Base-by-base conservation (phyloP, 2,888 invertebrate genomes). In the Biston betularia region DNA sequence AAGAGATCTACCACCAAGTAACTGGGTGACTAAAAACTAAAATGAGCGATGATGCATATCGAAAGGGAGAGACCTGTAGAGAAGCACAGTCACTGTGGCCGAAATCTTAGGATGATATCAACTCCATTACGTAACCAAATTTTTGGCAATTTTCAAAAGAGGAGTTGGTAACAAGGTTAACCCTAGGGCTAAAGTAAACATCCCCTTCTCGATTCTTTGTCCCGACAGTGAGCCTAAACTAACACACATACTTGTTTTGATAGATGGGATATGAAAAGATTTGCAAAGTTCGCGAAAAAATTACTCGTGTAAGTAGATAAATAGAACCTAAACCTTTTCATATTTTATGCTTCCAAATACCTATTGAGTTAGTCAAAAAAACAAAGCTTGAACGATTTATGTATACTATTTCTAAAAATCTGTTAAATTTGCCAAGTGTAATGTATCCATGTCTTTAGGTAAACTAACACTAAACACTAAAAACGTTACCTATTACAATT, bases 211-310 rank as follows among this genome's bases (percentile, higher is more conserved):
- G 54, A 15, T 61, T 65, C 60, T 52, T 60, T 61, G 50, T 55
- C 35, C 54, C 46, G 15, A 50, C 11, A 35, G 8, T 48, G 62
- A 66, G 40, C 66, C 66, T 66, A 66, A 66, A 54, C 66, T 62
- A 66, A 66, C 62, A 65, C 48, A 10, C 59, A 54, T 48, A 46
- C 45, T 42, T 62, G 53, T 58, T 62, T 66, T 66, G 66, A 66
- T 57, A 66, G 66, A 66, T 61, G 53, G 53, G 57, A 57, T 58
- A 66, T 62, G 48, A 66, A 62, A 66, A 62, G 62, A 58, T 66
- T 62, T 62, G 49, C 42, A 62, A 66, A 58, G 58, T 57, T 50
- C 34, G 38, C 57, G 48, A 53, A 34, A 62, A 54, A 66, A 40
- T 35, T 52, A 42, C 44, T 15, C 40, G n/a, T 54, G 54, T 52